These are phyloP conservation scores for Todus mexicanus DNA, from an alignment of 2,797 vertebrate species.

Conservation along the genomic window DNA sequence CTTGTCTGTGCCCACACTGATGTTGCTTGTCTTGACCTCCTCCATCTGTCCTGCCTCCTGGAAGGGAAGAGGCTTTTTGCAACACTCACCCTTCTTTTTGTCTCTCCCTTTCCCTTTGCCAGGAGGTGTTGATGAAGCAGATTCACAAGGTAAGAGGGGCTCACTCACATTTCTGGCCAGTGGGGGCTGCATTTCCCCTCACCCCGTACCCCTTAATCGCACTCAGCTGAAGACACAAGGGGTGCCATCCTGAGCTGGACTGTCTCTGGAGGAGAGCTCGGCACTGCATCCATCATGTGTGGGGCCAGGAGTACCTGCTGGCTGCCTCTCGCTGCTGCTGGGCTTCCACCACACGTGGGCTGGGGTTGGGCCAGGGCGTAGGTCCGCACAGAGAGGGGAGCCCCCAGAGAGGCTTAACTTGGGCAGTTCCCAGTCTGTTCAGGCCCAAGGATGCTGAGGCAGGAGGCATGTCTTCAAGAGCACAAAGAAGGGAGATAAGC, in stretches of 20 bases:
- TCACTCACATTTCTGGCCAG: neutral
- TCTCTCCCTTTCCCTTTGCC: neutral
- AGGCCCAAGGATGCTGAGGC: neutral
- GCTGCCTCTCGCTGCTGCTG: fast-evolving
- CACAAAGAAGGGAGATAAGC: neutral
- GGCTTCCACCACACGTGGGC: neutral
- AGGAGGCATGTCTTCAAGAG: neutral
- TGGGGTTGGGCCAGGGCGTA: neutral
- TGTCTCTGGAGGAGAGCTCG: neutral
- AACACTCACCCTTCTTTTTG: neutral
- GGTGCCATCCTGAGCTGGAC: fast-evolving
- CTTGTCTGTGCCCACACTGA: neutral
- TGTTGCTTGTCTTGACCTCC: neutral
- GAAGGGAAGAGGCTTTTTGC: neutral
- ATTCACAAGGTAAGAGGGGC: constrained; percentile 93
- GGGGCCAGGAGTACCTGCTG: neutral
- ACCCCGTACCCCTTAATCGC: neutral
- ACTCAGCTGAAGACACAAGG: neutral
- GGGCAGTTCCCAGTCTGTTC: neutral
- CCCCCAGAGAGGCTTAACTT: neutral
- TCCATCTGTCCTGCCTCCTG: neutral
- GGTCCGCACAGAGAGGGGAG: neutral
- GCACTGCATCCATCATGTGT: neutral
- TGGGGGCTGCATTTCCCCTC: neutral
- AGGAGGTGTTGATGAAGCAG: constrained; percentile 99